Evolutionary conservation across 2,113 vertebrate species (phyloP).

Genomic region (Onychorhynchus coronatus): DNA sequence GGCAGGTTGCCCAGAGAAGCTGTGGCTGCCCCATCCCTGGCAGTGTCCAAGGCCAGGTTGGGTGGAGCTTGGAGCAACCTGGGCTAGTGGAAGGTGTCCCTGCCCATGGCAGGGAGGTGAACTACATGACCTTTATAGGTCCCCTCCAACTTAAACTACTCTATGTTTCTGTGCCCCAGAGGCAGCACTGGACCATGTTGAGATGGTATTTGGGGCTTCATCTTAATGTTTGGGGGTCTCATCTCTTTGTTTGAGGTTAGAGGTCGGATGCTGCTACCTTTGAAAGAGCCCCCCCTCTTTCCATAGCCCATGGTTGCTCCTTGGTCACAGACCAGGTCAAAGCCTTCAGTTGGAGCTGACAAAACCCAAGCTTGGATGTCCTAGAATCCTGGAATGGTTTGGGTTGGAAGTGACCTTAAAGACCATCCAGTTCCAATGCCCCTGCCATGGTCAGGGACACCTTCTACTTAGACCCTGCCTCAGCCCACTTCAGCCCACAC

Average conservation of each 20-base stretch:
- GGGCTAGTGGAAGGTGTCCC: accelerated
- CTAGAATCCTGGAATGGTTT: neutral
- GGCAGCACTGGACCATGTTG: accelerated
- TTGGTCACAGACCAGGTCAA: neutral
- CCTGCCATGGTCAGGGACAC: neutral
- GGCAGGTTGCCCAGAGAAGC: neutral
- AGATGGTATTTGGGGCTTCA: neutral
- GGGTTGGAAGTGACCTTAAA: neutral
- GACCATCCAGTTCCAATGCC: neutral
- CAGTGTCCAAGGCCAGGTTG: accelerated
- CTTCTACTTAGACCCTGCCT: too few species aligned
- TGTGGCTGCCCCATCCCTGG: neutral
- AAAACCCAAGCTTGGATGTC: neutral
- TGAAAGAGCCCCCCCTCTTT: neutral
- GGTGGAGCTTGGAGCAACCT: accelerated
- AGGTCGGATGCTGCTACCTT: neutral
- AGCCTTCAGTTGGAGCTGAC: neutral
- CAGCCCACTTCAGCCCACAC: neutral
- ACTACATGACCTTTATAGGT: neutral
- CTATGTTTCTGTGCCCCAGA: neutral
- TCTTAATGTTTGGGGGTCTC: neutral
- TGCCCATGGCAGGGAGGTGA: neutral
- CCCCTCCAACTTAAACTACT: neutral
- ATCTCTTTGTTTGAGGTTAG: neutral
- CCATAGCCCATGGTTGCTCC: neutral